phyloP scores from a whole-genome alignment of 2,888 invertebrate species.

The Abrostola tripartita region DNA sequence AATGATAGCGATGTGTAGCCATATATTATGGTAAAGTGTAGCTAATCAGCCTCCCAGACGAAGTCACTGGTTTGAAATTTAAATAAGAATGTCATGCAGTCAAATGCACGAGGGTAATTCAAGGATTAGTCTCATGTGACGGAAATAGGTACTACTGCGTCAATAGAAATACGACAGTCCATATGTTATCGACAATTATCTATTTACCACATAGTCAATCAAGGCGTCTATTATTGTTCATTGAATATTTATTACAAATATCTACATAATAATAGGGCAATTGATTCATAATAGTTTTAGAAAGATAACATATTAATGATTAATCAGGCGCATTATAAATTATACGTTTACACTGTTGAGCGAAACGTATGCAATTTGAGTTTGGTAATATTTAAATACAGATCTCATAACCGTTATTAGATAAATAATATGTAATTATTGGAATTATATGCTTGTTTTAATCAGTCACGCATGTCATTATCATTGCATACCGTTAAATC shows the following conservation, averaged over 20 bases:
- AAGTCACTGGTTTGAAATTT: neutral
- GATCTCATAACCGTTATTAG: slow-evolving; percentile 52
- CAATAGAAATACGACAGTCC: too few species aligned
- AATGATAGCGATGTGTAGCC: slow-evolving; percentile 1
- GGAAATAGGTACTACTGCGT: too few species aligned
- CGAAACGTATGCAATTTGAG: slow-evolving; percentile 34
- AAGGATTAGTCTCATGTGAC: too few species aligned
- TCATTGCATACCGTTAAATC: slow-evolving; percentile 20
- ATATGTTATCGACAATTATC: too few species aligned
- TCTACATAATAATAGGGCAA: too few species aligned
- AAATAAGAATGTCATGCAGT: neutral
- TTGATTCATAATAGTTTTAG: neutral
- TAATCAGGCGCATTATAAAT: slow-evolving; percentile 29
- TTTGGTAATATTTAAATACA: slow-evolving; percentile 52
- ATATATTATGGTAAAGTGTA: slow-evolving; percentile 1
- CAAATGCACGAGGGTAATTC: too few species aligned
- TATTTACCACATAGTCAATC: too few species aligned
- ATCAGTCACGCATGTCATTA: slow-evolving; percentile 34
- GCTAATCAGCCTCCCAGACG: neutral
- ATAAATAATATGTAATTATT: slow-evolving; percentile 51
- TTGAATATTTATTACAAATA: too few species aligned
- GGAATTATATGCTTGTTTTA: slow-evolving; percentile 43
- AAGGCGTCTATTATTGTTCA: too few species aligned
- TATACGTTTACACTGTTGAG: slow-evolving; percentile 32
- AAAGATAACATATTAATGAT: slow-evolving; percentile 20